Evolutionary conservation across 2,797 vertebrate species (phyloP), one percentile per base, ranked within the genome.

Genomic region (Pangasius macronema): DNA sequence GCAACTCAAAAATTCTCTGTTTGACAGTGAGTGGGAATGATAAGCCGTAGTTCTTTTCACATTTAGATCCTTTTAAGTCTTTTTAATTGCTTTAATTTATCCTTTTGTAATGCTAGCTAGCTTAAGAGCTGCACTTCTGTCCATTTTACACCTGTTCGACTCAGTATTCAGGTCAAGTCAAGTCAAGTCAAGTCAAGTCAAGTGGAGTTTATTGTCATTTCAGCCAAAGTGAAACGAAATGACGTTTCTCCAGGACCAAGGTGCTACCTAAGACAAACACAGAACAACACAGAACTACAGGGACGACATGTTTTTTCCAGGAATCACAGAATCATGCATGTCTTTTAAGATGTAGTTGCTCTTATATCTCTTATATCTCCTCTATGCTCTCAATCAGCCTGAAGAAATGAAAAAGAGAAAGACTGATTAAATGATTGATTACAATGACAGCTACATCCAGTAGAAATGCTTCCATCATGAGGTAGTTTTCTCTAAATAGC

Each of bases 81-180:
- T 33, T 67, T 27, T 33, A 84, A 53, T 49, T 36, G 11, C 22
- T 59, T 63, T 33, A 1, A 27, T 79, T 72, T 46, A 36, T 59
- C 18, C n/a, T 77, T 8, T 53, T 53, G 72, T n/a, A 16, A 75
- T 75, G 8, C 46, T 42, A 53, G 53, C 36, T 2, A 30, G 36
- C 30, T 30, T 46, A 80, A 39, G 33, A 80, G 33, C 33, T 24
- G 22, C 22, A 59, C 30, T 49, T n/a, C 24, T 11, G 30, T 13
- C 30, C 18, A 75, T 72, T 83, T 57, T 83, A 30, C 46, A 3
- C 36, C 63, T 68, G 82, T 81, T 51, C 81, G 65, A 49, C 46
- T n/a, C 72, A 86, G 59, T 67, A 68, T 57, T 16, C 46, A 51
- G 13, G 13, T 16, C n/a, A 30, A n/a, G n/a, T n/a, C n/a, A n/a